Conservation (phyloP, 2,113 vertebrate genomes). For the Galeopterus variegatus region DNA sequence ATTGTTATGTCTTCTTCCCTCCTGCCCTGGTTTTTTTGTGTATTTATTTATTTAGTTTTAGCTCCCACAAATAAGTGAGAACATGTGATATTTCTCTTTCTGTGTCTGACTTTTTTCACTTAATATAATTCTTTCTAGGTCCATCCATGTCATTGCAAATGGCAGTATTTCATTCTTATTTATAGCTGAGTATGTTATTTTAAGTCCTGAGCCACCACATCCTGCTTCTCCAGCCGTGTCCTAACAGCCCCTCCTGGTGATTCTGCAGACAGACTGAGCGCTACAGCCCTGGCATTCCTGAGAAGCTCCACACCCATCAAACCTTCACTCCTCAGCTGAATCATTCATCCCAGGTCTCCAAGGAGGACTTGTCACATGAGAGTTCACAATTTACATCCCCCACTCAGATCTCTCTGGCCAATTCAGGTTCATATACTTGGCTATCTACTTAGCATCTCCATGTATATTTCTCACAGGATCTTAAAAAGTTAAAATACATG, state of each 20-base stretch:
- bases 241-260: background rate
- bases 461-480: background rate
- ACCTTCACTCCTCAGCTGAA: background rate
- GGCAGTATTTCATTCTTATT: too few species aligned
- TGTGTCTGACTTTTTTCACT: too few species aligned
- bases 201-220: too few species aligned
- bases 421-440: background rate
- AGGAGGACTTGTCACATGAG: background rate
- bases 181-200: too few species aligned
- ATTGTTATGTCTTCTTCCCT: too few species aligned
- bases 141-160: too few species aligned
- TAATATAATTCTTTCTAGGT: too few species aligned
- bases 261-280: background rate
- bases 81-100: too few species aligned
- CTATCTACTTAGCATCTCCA: background rate
- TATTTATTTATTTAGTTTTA: too few species aligned
- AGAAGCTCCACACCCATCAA: too few species aligned
- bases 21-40: too few species aligned
- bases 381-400: background rate
- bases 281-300: background rate
- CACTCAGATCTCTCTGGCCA: background rate
- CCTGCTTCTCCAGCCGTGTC: background rate
- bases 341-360: background rate
- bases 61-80: too few species aligned
- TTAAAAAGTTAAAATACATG: background rate